phyloP scores from a whole-genome alignment of 1,140 invertebrate genomes.

The Phthorimaea operculella region DNA sequence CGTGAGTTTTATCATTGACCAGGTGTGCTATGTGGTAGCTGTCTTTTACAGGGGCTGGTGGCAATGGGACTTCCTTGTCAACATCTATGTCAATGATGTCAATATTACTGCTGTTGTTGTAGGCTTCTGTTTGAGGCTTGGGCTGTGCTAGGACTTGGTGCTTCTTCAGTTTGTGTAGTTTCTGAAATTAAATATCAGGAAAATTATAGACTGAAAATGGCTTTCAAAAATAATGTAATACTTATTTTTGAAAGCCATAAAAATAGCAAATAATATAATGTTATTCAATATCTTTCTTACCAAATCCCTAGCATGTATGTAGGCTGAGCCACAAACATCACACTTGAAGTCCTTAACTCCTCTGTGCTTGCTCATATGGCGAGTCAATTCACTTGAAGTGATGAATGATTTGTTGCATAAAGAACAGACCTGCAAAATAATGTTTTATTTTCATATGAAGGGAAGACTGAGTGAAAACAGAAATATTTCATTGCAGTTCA shows the following conservation, averaged over 20 bases:
- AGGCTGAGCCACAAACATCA: slow-evolving; percentile 78
- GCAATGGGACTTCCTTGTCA: slow-evolving; percentile 30
- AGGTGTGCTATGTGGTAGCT: slow-evolving; percentile 26
- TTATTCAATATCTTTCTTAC: no score
- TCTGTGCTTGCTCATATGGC: slow-evolving; percentile 79
- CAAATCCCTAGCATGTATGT: slow-evolving; percentile 73
- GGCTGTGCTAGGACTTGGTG: slow-evolving; percentile 28
- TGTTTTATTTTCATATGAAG: no score
- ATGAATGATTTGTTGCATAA: slow-evolving; percentile 78
- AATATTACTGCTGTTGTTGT: slow-evolving; percentile 38
- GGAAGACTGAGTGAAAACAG: no score
- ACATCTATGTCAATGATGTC: slow-evolving; percentile 54
- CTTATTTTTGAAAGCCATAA: no score
- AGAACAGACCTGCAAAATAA: slow-evolving; percentile 70
- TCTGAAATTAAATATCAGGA: slow-evolving; percentile 33
- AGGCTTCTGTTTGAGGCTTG: slow-evolving; percentile 32
- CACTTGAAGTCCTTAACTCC: slow-evolving; percentile 81
- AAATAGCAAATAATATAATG: no score
- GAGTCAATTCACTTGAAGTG: slow-evolving; percentile 73
- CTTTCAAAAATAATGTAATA: no score
- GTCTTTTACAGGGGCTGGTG: slow-evolving; percentile 5
- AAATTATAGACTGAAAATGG: no score
- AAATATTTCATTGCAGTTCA: neutral
- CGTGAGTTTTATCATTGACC: slow-evolving; percentile 19
- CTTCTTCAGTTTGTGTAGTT: slow-evolving; percentile 50